Evolutionary conservation across 2,113 vertebrate genomes (phyloP).

Genomic region (Bubo blakistoni): DNA sequence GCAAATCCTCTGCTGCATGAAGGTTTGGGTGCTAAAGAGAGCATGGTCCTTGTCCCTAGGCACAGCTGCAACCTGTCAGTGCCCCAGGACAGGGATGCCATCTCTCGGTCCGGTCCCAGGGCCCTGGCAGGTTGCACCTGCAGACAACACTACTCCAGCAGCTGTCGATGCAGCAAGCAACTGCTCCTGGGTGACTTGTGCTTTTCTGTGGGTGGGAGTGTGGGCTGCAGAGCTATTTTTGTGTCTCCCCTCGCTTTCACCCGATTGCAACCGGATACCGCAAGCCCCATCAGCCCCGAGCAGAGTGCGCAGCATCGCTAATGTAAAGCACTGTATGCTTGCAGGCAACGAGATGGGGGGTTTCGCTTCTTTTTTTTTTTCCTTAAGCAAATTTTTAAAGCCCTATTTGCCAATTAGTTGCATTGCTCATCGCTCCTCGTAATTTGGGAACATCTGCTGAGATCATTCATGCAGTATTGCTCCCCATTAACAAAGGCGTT

Average conservation of each 20-base stretch:
- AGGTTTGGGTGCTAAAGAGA: background rate
- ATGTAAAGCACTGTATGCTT: background rate
- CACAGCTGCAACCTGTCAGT: background rate
- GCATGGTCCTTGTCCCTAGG: background rate
- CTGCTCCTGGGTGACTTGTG: background rate
- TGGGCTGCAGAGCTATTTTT: slow-evolving; percentile 44
- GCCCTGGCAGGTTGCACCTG: background rate
- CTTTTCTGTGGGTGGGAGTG: background rate
- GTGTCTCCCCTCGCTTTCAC: slow-evolving; percentile 36
- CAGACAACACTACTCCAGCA: background rate
- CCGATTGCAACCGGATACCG: slow-evolving; percentile 8
- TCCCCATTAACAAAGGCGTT: background rate
- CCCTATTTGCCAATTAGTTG: background rate
- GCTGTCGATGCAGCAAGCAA: background rate
- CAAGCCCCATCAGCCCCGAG: background rate
- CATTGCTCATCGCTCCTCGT: background rate
- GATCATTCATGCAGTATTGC: background rate
- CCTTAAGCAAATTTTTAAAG: background rate
- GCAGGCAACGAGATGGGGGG: background rate
- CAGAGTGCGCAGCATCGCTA: background rate
- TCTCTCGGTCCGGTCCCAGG: background rate
- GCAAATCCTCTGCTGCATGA: background rate
- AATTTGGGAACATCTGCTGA: background rate
- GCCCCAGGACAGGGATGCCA: background rate
- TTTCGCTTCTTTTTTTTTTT: background rate